phyloP scores from a whole-genome alignment of 2,888 invertebrate genomes.

The Polyploca ridens region DNA sequence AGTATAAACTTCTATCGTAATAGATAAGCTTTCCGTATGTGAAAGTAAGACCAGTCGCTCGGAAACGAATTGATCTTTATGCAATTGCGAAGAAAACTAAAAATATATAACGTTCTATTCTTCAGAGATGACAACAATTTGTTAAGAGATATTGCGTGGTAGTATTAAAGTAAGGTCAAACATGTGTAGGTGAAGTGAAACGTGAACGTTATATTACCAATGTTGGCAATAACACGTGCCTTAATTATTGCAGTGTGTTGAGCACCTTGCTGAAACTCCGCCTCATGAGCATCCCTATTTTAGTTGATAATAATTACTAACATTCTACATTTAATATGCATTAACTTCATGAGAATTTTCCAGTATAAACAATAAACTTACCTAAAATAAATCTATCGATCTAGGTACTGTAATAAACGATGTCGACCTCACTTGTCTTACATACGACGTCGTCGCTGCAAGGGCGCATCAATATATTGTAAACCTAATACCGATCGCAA shows the following conservation, averaged over 20 bases:
- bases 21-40: neutral
- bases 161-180: neutral
- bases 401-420: neutral
- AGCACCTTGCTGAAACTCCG: neutral
- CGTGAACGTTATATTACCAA: neutral
- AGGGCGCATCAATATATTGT: neutral
- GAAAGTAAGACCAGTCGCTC: neutral
- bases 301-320: neutral
- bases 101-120: neutral
- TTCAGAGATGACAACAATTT: neutral
- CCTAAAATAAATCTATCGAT: neutral
- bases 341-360: neutral
- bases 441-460: neutral
- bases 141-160: neutral
- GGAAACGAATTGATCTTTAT: neutral
- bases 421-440: neutral
- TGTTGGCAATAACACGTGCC: neutral
- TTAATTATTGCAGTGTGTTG: neutral
- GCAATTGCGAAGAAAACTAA: neutral
- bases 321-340: too few relatives aligned
- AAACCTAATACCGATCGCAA: neutral
- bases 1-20: neutral
- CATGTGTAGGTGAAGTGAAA: neutral
- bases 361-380: neutral
- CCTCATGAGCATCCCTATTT: neutral